These are phyloP conservation scores for Xanthorhoe spadicearia DNA, from an alignment of 2,888 invertebrate genomes.

Conservation along the genomic window DNA sequence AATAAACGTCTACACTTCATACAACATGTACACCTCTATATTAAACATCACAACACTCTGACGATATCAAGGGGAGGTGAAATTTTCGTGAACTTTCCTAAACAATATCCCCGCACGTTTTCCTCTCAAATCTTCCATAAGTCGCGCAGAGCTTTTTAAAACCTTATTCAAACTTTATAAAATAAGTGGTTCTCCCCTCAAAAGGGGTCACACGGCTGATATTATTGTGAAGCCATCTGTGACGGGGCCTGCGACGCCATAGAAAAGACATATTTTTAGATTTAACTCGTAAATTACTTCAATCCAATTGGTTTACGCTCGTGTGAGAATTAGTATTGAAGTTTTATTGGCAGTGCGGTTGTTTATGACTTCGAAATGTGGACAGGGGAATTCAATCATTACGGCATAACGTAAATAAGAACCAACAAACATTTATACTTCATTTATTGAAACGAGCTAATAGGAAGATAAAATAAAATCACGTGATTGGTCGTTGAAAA, in stretches of 20 bases:
- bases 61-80: conserved; percentile 33
- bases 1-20: background rate
- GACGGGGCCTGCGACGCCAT: conserved; percentile 74
- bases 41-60: conserved; percentile 7
- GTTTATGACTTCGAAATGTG: conserved; percentile 57
- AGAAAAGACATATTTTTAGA: conserved; percentile 84
- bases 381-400: conserved; percentile 37
- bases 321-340: conserved; percentile 77
- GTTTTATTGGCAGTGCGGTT: conserved; percentile 75
- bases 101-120: conserved; percentile 60
- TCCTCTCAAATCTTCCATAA: conserved; percentile 63
- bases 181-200: conserved; percentile 76
- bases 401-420: conserved; percentile 26
- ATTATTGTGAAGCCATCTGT: conserved; percentile 84
- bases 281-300: conserved; percentile 83
- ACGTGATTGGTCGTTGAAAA: no score
- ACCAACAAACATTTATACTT: no score
- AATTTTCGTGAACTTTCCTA: conserved; percentile 56
- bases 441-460: no score
- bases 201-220: conserved; percentile 67
- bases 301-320: conserved; percentile 82
- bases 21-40: background rate
- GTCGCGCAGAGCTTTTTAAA: conserved; percentile 76
- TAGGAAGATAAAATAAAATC: no score
- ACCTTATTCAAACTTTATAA: conserved; percentile 84